Base-by-base conservation (phyloP, 1,140 invertebrate genomes). In the Trichonephila clavipes region DNA sequence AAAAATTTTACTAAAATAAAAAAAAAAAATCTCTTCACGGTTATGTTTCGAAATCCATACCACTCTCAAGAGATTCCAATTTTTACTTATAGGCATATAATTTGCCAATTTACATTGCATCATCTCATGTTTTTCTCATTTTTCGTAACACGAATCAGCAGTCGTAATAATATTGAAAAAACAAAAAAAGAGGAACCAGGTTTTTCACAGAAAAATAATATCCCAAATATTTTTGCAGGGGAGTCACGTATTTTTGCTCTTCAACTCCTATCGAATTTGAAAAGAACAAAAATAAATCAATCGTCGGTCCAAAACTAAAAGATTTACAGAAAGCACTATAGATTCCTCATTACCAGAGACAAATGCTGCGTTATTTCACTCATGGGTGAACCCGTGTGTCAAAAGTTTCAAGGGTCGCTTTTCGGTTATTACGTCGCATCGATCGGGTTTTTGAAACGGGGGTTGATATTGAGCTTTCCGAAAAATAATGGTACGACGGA, bases 301-400 rank as follows among this genome's bases (percentile, higher is more conserved):
- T 58, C 44, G 34, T 19, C 40, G 69, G 18, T 88, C 19, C 66
- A 77, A 90, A 90, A 90, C 72, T 61, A 83, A 83, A 91, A 91
- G 66, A 83, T 51, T 51, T 62, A 61, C n/a, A 62, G 72, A 66
- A 86, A 86, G 61, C 81, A 66, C 82, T 72, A 85, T 86, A 40
- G 81, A 86, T 86, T 81, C 28, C 72, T 92, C 90, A 92, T 92
- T 86, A 92, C 24, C 21, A 58, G 90, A 86, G 81, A 92, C 90
- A 92, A 92, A 92, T 92, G 90, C 59, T 69, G 58, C 90, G 62
- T 92, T 92, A 92, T 92, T 92, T 92, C 90, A 92, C 90, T 92
- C 90, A 58, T 92, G 82, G 90, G n/a, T 69, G 90, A 85, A 85
- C 82, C 61, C 59, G 81, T 86, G 90, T 92, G 90, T 92, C 90